Base-by-base conservation (phyloP, 1,140 invertebrate genomes). In the Zaprionus kolodkinae region DNA sequence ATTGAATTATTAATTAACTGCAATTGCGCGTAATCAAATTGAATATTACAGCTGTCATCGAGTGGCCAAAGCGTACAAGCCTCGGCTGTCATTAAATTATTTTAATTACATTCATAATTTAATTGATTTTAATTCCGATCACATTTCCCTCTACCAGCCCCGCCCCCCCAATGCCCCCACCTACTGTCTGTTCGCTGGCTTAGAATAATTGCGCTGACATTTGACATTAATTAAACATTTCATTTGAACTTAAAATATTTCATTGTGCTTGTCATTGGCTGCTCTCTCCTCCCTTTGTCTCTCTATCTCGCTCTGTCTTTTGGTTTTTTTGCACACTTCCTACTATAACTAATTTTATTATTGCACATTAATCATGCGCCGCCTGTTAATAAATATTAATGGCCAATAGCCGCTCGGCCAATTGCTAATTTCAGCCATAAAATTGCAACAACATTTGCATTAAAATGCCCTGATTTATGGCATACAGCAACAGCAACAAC, bases 41-140 rank as follows among this genome's bases (percentile, higher is more conserved):
- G 65, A 78, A 84, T 88, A 78, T 84, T 73, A 88, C 70, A 78
- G 81, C 85, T 88, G 84, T 88, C 84, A 89, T 78, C 73, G 57
- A 82, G 79, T 70, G 83, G 66, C 35, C 15, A 27, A 61, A 40
- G 40, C 45, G 35, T 9, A 15, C n/a, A 45, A 56, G 61, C 15
- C 45, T 11, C 3, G 45, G 21, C 65, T 21, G 60, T 43, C 80
- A 83, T 87, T 88, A 88, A 87, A 88, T 87, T 78, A 88, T 88
- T 87, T 88, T 88, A 88, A 88, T 87, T 82, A 79, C 84, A 88
- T 87, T 84, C 85, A 87, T 88, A 88, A 89, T 88, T 88, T 78
- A 88, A 88, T 88, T 88, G 84, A 89, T 88, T 88, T 88, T 72
- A 86, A 87, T 82, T 79, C 33, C 63, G 62, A 63, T 50, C 13